Evolutionary conservation across 2,113 vertebrate genomes (phyloP).

Genomic region (Glaucomys volans): DNA sequence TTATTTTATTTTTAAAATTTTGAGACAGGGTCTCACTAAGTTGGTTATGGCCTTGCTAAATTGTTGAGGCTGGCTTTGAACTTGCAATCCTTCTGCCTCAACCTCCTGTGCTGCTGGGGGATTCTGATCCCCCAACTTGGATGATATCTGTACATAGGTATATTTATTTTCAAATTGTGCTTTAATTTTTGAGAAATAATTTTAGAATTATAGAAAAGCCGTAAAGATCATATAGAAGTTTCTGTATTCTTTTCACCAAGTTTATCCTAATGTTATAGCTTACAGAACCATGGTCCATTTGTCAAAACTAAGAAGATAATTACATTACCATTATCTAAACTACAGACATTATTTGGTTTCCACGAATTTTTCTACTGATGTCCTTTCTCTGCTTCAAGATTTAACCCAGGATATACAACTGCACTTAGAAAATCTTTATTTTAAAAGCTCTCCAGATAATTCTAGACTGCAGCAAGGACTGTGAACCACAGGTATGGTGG

Average conservation of each 20-base stretch:
- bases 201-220: conserved; percentile 19
- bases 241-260: not conserved
- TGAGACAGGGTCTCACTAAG: too few species aligned
- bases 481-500: not conserved
- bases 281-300: not conserved
- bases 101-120: too few species aligned
- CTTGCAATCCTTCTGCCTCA: too few species aligned
- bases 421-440: not conserved
- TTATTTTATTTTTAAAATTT: too few species aligned
- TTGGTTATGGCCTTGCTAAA: too few species aligned
- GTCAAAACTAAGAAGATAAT: conserved; percentile 34
- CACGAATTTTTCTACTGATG: not conserved
- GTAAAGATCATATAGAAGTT: not conserved
- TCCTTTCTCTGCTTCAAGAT: not conserved
- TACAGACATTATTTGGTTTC: conserved; percentile 12
- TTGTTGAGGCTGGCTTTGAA: too few species aligned
- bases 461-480: not conserved
- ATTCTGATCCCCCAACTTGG: not conserved
- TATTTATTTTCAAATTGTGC: not conserved
- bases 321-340: not conserved
- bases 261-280: not conserved
- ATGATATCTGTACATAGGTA: not conserved
- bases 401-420: not conserved
- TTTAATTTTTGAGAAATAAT: not conserved
- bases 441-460: not conserved